Percentiles rank a stretch among this genome's conserved stretches.
These are phyloP conservation scores for Panagrolaimus sp. DNA, from an alignment of 1,140 invertebrate genomes.

Conservation along the genomic window DNA sequence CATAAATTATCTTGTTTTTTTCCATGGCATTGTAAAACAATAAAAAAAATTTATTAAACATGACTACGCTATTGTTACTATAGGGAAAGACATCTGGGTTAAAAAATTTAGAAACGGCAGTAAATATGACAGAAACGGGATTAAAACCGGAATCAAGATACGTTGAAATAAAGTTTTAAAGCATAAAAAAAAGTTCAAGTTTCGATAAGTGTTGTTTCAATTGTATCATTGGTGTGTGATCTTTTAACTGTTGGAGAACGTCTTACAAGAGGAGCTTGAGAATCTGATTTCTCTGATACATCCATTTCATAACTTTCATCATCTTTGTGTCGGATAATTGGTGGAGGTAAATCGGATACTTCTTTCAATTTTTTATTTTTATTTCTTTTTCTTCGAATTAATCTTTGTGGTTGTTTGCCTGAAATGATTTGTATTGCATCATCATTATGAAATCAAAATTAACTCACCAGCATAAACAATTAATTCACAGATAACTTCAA, in stretches of 20 bases:
- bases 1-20: too few relatives aligned
- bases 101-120: too few relatives aligned
- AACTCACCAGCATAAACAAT: conserved; percentile 24
- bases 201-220: conserved; percentile 8
- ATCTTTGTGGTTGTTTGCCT: conserved; percentile 19
- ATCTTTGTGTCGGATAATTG: conserved; percentile 7
- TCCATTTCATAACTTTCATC: conserved; percentile 11
- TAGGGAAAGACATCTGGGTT: too few relatives aligned
- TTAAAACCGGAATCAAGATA: too few relatives aligned
- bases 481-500: conserved; percentile 50
- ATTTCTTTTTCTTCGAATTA: background rate
- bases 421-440: background rate
- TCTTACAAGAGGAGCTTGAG: conserved; percentile 3
- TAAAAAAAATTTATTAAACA: too few relatives aligned
- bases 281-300: conserved; percentile 9
- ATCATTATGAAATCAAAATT: background rate
- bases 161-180: too few relatives aligned
- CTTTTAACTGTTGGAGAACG: background rate
- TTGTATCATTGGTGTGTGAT: background rate
- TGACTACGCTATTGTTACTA: too few relatives aligned
- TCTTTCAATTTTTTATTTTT: conserved; percentile 4
- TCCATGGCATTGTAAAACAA: too few relatives aligned
- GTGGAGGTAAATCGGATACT: conserved; percentile 4
- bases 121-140: too few relatives aligned
- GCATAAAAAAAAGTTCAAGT: background rate